A percentile compares a stretch with the other conserved stretches of the same genome.
Evolutionary conservation across 2,888 invertebrate genomes (phyloP).

Genomic region (Malacosoma neustria): DNA sequence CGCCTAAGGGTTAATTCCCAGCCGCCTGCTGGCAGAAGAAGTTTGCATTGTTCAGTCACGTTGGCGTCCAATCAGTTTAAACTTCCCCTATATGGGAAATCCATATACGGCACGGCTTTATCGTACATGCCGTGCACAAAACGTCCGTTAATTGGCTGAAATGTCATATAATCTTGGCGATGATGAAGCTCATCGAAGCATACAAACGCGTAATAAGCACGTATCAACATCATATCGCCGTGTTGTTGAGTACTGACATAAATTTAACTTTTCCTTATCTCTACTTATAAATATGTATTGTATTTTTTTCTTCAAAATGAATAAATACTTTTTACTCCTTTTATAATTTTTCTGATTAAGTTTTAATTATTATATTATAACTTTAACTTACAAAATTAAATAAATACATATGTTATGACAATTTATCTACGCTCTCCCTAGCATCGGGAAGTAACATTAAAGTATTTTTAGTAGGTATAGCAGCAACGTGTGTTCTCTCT

Average conservation of each 20-base stretch:
- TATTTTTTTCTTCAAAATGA: too few relatives aligned
- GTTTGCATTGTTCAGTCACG: constrained; percentile 57
- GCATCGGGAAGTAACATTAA: too few relatives aligned
- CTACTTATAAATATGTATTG: too few relatives aligned
- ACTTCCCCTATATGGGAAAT: constrained; percentile 50
- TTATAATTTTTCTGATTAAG: too few relatives aligned
- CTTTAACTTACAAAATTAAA: too few relatives aligned
- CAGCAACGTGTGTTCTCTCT: too few relatives aligned
- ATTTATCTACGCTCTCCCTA: too few relatives aligned
- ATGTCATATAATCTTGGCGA: constrained; percentile 44
- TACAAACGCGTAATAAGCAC: not conserved
- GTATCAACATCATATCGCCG: not conserved
- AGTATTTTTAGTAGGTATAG: too few relatives aligned
- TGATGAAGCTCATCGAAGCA: constrained; percentile 31
- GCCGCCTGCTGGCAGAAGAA: constrained; percentile 26
- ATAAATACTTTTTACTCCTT: too few relatives aligned
- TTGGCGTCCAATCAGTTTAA: constrained; percentile 60
- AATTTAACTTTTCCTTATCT: too few relatives aligned
- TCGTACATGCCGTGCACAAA: constrained; percentile 34
- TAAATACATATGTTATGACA: too few relatives aligned
- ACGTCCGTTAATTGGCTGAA: constrained; percentile 57
- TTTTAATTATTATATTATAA: too few relatives aligned
- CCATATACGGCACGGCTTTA: constrained; percentile 37
- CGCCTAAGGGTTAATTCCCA: constrained; percentile 37
- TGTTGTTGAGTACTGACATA: not conserved